Percentiles rank a stretch among this genome's conserved stretches.
phyloP scores from a whole-genome alignment of 2,113 vertebrate genomes.

The Machaerirhynchus nigripectus region DNA sequence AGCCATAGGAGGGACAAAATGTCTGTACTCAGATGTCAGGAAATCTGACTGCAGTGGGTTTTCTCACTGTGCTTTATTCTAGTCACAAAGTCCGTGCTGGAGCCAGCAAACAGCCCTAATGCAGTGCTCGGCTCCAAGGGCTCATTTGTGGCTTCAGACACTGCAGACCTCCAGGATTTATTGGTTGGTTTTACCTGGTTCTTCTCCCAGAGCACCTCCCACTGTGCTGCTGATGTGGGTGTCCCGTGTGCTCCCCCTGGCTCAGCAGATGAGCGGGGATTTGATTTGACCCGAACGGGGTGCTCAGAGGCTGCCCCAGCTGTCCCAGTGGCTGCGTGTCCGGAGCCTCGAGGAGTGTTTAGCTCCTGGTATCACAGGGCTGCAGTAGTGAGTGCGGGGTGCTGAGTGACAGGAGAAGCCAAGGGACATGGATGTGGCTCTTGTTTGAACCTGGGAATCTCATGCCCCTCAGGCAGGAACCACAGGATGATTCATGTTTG shows the following conservation, averaged over 20 bases:
- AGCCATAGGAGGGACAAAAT: not conserved
- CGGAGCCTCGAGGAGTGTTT: not conserved
- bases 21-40: not conserved
- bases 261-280: not conserved
- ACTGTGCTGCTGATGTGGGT: accelerated
- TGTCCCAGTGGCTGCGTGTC: accelerated
- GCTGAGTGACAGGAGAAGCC: not conserved
- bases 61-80: not conserved
- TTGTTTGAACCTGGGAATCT: not conserved
- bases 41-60: not conserved
- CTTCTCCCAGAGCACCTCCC: not conserved
- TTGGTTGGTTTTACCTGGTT: not conserved
- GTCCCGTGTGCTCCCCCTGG: not conserved
- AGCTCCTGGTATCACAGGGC: not conserved
- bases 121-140: not conserved
- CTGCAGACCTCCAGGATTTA: not conserved
- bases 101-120: not conserved
- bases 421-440: not conserved
- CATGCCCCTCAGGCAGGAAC: not conserved
- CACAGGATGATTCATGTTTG: not conserved
- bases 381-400: accelerated
- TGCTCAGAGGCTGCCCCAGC: not conserved
- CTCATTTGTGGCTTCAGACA: not conserved
- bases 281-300: accelerated
- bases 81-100: not conserved